Percentiles rank a stretch among this genome's conserved stretches.
Evolutionary conservation across 2,888 invertebrate genomes (phyloP).

Genomic region (Tanaodytes sp.): DNA sequence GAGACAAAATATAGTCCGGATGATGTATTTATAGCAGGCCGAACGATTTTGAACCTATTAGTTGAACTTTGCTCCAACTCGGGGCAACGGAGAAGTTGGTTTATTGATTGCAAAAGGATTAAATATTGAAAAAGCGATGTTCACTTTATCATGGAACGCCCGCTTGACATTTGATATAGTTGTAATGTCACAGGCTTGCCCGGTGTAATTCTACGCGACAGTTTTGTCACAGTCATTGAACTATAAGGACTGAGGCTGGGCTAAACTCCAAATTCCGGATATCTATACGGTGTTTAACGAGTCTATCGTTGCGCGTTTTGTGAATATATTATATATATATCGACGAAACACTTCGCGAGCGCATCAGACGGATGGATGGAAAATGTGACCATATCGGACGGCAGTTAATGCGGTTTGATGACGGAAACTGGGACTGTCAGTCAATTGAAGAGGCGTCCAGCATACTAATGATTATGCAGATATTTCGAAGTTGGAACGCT

Average conservation of each 20-base stretch:
- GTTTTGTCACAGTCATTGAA: neutral
- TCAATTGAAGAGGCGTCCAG: no score
- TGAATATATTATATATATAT: no score
- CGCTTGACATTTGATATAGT: slow-evolving; percentile 13
- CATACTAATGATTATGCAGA: no score
- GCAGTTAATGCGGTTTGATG: slow-evolving; percentile 43
- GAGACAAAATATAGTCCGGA: slow-evolving; percentile 40
- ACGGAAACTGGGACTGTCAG: slow-evolving; percentile 36
- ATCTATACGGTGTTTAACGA: slow-evolving; percentile 3
- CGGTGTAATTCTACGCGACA: neutral
- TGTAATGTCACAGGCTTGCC: neutral
- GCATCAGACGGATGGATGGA: slow-evolving; percentile 21
- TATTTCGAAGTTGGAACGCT: no score
- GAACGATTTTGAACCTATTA: slow-evolving; percentile 41
- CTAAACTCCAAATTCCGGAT: neutral
- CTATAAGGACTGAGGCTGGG: neutral
- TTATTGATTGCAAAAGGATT: slow-evolving; percentile 26
- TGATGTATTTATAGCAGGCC: slow-evolving; percentile 45
- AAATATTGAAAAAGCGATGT: slow-evolving; percentile 30
- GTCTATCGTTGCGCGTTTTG: slow-evolving; percentile 8
- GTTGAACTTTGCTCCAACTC: slow-evolving; percentile 38
- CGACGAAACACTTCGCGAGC: slow-evolving; percentile 21
- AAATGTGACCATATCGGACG: slow-evolving; percentile 40
- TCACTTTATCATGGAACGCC: slow-evolving; percentile 9
- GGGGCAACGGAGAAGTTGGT: slow-evolving; percentile 23